Evolutionary conservation across 2,113 vertebrate species (phyloP).

Genomic region (Carettochelys insculpta): DNA sequence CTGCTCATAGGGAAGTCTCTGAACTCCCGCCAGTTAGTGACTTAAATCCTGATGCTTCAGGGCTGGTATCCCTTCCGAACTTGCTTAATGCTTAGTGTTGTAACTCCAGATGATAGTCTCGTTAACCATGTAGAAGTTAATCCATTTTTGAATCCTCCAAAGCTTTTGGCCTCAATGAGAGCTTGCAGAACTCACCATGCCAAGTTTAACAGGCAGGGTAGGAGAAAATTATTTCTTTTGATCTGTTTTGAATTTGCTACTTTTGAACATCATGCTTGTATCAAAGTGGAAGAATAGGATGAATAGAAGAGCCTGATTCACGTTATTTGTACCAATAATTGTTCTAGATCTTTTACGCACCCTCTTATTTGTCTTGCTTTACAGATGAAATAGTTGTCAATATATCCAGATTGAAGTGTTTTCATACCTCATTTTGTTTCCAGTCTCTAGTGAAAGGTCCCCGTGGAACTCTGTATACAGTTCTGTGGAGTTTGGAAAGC

Average conservation of each 20-base stretch:
- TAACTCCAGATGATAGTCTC: neutral
- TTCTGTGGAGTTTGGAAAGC: fast-evolving
- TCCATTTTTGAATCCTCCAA: neutral
- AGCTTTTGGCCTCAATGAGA: neutral
- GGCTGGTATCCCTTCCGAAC: neutral
- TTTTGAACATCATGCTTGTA: neutral
- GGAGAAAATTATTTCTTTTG: neutral
- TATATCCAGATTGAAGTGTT: neutral
- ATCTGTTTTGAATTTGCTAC: neutral
- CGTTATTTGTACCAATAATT: fast-evolving
- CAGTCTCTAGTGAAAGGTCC: neutral
- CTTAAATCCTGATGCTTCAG: neutral
- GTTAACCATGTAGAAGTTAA: neutral
- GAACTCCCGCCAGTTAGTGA: neutral
- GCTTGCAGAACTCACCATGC: neutral
- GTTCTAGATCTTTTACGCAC: neutral
- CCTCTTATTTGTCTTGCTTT: neutral
- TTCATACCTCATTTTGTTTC: neutral
- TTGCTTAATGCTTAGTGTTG: neutral
- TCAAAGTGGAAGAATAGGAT: neutral
- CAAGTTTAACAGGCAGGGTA: neutral
- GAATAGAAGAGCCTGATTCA: neutral
- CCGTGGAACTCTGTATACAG: neutral
- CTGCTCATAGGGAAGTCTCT: neutral
- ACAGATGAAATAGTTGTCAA: neutral